A percentile compares a stretch with the other conserved stretches of the same genome.
phyloP scores from a whole-genome alignment of 64 coral and sea anemone species.

The Trachythela sp. region DNA sequence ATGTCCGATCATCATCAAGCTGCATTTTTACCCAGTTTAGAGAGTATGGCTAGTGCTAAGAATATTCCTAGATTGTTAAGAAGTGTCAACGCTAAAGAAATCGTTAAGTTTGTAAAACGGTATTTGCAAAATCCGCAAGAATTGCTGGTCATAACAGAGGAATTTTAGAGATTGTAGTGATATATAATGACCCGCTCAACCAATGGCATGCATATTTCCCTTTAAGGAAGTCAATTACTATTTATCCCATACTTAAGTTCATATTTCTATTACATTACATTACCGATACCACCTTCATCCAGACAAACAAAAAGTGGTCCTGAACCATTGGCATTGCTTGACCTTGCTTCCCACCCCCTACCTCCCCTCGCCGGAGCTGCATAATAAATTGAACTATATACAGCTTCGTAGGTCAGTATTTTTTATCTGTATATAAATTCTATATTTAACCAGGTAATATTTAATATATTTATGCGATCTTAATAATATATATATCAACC shows the following conservation, averaged over 20 bases:
- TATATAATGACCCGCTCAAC: neutral
- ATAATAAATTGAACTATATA: too few relatives aligned
- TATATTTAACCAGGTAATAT: neutral
- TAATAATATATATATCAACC: too few relatives aligned
- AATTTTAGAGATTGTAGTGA: neutral
- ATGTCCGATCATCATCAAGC: neutral
- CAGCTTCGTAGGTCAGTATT: too few relatives aligned
- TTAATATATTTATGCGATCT: too few relatives aligned
- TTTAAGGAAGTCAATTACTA: too few relatives aligned
- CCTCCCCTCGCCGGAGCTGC: too few relatives aligned
- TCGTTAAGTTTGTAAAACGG: neutral
- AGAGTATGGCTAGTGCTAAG: neutral
- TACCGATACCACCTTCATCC: neutral
- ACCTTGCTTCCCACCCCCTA: neutral
- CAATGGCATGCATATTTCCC: neutral
- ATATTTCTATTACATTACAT: too few relatives aligned
- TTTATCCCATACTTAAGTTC: too few relatives aligned
- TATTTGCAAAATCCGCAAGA: slow-evolving; percentile 1
- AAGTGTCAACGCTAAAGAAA: neutral
- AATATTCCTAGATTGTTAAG: neutral
- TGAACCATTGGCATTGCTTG: too few relatives aligned
- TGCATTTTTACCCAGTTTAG: slow-evolving; percentile 9
- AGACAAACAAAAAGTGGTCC: neutral
- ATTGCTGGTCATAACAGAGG: neutral
- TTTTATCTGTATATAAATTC: too few relatives aligned